Evolutionary conservation across 2,797 vertebrate species (phyloP).

Genomic region (Arrhamphus sclerolepis): DNA sequence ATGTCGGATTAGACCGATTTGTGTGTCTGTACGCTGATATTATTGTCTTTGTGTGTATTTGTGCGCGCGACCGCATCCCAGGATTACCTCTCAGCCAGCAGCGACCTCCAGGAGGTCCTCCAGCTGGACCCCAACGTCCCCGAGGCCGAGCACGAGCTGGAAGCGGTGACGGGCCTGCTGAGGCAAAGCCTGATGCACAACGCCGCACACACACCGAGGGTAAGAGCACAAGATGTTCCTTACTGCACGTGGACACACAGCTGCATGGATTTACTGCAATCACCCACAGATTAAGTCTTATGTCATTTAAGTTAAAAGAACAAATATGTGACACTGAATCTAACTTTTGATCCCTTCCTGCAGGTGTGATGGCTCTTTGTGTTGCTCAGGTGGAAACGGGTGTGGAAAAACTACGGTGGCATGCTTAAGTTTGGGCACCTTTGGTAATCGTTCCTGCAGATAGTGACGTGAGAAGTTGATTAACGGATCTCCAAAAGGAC

Average conservation of each 20-base stretch:
- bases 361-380: constrained; percentile 54
- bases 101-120: constrained; percentile 89
- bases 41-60: not conserved
- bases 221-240: constrained; percentile 13
- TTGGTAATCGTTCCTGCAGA: not conserved
- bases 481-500: not conserved
- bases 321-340: not conserved
- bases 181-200: constrained; percentile 70
- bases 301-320: not conserved
- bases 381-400: constrained; percentile 7
- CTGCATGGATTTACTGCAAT: too few relatives aligned
- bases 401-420: constrained; percentile 3
- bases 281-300: too few relatives aligned
- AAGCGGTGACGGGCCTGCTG: constrained; percentile 83
- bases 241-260: too few relatives aligned
- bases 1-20: not conserved
- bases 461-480: not conserved
- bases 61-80: constrained; percentile 53
- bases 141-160: constrained; percentile 89
- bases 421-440: not conserved
- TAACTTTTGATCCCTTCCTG: constrained; percentile 8
- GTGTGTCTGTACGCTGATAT: not conserved
- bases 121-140: constrained; percentile 84
- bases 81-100: constrained; percentile 89
- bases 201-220: constrained; percentile 36